phyloP scores from a whole-genome alignment of 1,140 invertebrate genomes.

The Eufriesea mexicana region DNA sequence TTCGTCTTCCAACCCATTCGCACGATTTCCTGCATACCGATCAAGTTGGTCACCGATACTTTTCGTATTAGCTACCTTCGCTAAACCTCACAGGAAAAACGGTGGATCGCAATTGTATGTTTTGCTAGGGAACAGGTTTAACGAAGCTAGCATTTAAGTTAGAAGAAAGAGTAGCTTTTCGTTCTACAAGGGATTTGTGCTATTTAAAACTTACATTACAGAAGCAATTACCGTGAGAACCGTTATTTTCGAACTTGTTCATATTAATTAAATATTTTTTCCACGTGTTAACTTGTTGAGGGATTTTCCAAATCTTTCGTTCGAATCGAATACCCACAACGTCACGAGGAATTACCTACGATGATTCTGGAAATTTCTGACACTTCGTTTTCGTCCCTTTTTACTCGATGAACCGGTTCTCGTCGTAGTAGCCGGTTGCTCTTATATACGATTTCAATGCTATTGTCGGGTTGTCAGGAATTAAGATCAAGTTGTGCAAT shows the following conservation, averaged over 20 bases:
- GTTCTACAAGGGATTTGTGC: background rate
- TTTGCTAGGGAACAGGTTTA: background rate
- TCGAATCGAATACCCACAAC: background rate
- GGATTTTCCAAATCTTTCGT: background rate
- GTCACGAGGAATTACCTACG: background rate
- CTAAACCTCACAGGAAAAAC: background rate
- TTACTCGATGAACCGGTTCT: conserved; percentile 21
- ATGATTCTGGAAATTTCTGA: conserved; percentile 24
- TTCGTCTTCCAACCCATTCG: background rate
- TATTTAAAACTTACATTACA: background rate
- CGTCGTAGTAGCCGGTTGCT: background rate
- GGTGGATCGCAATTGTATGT: background rate
- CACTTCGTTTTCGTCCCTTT: background rate
- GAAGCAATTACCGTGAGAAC: background rate
- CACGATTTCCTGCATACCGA: background rate
- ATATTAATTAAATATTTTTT: no score
- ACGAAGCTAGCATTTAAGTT: background rate
- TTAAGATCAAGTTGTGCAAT: background rate
- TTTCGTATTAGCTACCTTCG: background rate
- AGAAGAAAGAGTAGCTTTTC: background rate
- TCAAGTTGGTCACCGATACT: background rate
- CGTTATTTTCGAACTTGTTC: background rate
- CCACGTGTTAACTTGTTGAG: no score
- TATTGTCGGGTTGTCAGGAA: background rate
- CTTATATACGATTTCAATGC: conserved; percentile 21